Percentiles rank a stretch among this genome's conserved stretches.
These are phyloP conservation scores for Vombatus ursinus DNA, from an alignment of 2,113 vertebrate genomes.

Conservation along the genomic window DNA sequence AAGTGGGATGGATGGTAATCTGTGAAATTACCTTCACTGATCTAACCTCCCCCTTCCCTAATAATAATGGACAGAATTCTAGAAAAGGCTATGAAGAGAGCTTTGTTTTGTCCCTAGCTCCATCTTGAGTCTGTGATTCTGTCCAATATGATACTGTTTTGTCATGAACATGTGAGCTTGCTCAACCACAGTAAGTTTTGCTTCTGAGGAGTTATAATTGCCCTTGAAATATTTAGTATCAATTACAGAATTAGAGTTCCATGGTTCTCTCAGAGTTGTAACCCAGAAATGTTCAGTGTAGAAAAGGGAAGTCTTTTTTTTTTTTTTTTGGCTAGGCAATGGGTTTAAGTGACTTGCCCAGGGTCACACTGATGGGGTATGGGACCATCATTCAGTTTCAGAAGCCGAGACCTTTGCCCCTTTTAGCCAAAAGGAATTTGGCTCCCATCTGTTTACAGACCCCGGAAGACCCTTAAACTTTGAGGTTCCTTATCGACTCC, in stretches of 20 bases:
- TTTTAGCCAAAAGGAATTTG: too few species aligned
- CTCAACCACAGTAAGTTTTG: conserved; percentile 30
- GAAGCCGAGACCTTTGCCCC: too few species aligned
- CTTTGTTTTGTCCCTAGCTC: conserved; percentile 43
- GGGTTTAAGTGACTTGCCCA: too few species aligned
- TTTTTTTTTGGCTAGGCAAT: too few species aligned
- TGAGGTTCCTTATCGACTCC: too few species aligned
- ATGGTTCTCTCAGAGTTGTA: background rate
- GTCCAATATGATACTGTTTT: background rate
- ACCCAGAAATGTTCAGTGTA: background rate
- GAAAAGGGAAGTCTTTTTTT: background rate
- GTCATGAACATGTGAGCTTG: background rate
- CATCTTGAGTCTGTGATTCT: background rate
- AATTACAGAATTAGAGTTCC: background rate
- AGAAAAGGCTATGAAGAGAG: accelerated
- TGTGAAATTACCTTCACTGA: conserved; percentile 27
- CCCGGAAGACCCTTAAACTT: too few species aligned
- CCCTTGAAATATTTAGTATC: background rate
- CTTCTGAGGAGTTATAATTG: conserved; percentile 38
- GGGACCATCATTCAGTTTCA: too few species aligned
- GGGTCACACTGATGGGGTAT: too few species aligned
- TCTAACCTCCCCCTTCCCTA: background rate
- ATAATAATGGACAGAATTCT: background rate
- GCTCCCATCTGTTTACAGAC: too few species aligned
- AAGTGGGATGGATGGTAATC: background rate